Evolutionary conservation across 2,797 vertebrate species (phyloP), one percentile per base, ranked within the genome.

Genomic region (Takifugu ocellatus): DNA sequence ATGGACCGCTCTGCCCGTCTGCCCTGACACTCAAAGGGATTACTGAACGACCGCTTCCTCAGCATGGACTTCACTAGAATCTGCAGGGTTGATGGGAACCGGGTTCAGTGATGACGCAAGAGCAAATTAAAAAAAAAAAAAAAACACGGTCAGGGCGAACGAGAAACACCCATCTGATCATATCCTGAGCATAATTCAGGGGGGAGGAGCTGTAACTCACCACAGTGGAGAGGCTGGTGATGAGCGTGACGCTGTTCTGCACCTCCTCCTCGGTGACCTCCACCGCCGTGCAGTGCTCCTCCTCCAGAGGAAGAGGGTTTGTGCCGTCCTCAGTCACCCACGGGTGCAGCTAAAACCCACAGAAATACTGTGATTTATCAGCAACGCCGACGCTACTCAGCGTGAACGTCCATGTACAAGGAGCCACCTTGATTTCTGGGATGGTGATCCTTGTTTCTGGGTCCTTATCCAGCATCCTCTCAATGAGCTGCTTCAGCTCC

Each of bases 21-120:
- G 11, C 73, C 78, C 51, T 90, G 91, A 60, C 78, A 82, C 81
- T 98, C 96, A 5, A 97, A 99, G 0, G 97, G 97, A 75, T 99
- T 98, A 63, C 94, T 88, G 78, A 99, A 99, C 58, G 97, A 99
- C 1, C 95, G 94, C 71, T 98, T 99, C 63, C 96, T 92, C 46
- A 99, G 86, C 97, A 99, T 99, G 66, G 95, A 91, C 86, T 98
- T 99, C 59, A 98, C 95, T 26, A 98, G 85, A 81, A 99, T 99
- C 96, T 99, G 83, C 24, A 71, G 68, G 0, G 31, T 43, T 59
- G 26, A 73, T 48, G 43, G 54, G 45, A 72, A 9, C 65, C 46
- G 51, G 2, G 17, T 2, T 8, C 11, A 26, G 16, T 25, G 3
- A 44, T 9, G 31, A 29, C 7, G 14, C 36, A 39, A 7, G 7